Base-by-base conservation (phyloP, 2,888 invertebrate genomes). In the Leucania comma region DNA sequence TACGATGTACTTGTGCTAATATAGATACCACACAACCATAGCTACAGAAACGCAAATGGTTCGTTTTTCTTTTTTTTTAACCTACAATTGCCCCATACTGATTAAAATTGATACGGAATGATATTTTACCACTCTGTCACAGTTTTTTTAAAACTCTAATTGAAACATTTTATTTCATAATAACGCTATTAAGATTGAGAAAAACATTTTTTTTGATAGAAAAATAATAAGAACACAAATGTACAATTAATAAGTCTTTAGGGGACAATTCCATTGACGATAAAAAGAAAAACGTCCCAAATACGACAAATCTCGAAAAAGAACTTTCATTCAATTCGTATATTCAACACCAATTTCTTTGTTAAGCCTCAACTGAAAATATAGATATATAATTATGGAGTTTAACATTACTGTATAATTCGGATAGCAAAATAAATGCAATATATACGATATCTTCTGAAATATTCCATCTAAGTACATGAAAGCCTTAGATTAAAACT, bases 381-480 rank as follows among this genome's bases (percentile, higher is more conserved):
- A 42, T 56, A 56, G 35, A 14, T 35, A 71, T 64, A 70, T 38
- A 1, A 12, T 8, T 42, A 4, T 0, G 10, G 20, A 22, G n/a
- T 50, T 24, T 32, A 56, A 60, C 53, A 42, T 32, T 61, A 53
- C 22, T 42, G 17, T 50, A 48, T 62, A 62, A 69, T 74, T 74
- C 63, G 17, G 48, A 42, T n/a, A 50, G 12, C 58, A 72, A 48
- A 59, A 57, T 62, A 65, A 72, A 77, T 69, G 54, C 60, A 64
- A 14, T 42, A 50, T 6, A 56, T 57, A 57, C n/a, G 3, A 42
- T 58, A 32, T 54, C 42, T 24, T 54, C 50, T 69, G 6, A 22
- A 54, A 75, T 68, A 57, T 57, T 57, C 65, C 62, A 54, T 79
- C 70, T 86, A 86, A 81, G 80, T 86, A 86, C 80, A 75, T 67